Evolutionary conservation across 2,888 invertebrate species (phyloP).

Genomic region (Ceramica pisi): DNA sequence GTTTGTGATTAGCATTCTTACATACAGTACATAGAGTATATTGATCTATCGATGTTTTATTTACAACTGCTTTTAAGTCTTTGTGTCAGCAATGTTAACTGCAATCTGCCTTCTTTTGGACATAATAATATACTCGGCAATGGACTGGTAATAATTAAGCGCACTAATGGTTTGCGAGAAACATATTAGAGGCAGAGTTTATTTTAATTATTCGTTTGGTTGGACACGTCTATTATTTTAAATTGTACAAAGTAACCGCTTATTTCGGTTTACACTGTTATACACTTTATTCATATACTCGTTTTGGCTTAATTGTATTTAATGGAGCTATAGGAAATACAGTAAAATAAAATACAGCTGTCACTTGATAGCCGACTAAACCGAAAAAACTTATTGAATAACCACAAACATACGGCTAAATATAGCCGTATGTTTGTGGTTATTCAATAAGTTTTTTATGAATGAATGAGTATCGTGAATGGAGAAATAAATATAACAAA

Average conservation of each 20-base stretch:
- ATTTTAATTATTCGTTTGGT: conserved; percentile 18
- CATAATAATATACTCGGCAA: background rate
- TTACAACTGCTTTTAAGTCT: no score
- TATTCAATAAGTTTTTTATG: background rate
- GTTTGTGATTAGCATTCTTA: no score
- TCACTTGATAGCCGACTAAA: no score
- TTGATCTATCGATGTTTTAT: no score
- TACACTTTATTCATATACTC: background rate
- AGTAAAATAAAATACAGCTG: background rate
- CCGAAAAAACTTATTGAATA: background rate
- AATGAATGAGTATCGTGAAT: background rate
- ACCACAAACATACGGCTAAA: no score
- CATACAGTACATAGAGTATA: no score
- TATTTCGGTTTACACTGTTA: conserved; percentile 3
- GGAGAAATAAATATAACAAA: background rate
- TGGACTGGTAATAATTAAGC: background rate
- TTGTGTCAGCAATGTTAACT: background rate
- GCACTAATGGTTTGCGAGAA: background rate
- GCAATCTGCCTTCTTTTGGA: background rate
- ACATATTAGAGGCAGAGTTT: background rate
- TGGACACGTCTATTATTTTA: conserved; percentile 4
- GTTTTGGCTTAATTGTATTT: background rate
- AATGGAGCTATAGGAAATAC: background rate
- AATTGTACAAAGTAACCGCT: conserved; percentile 17
- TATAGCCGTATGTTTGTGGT: no score